Conservation (phyloP, 2,113 vertebrate species). For the Rana temporaria region DNA sequence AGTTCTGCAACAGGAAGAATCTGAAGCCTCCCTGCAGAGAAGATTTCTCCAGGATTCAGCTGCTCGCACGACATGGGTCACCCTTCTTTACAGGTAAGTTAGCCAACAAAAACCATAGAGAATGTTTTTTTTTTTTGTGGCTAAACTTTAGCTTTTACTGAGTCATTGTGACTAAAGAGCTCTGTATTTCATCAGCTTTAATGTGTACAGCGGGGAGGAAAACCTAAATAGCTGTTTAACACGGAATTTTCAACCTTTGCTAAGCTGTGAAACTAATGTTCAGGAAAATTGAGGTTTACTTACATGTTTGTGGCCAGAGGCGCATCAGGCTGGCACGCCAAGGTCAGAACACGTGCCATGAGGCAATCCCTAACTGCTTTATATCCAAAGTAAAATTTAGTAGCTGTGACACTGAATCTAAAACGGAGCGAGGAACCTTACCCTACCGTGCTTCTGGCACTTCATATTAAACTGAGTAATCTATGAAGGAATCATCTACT, state of each 20-base stretch:
- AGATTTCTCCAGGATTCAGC: too few relatives aligned
- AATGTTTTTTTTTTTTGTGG: too few relatives aligned
- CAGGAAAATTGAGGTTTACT: constrained; percentile 4
- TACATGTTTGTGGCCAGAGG: constrained; percentile 6
- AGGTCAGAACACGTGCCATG: background rate
- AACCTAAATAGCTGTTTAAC: background rate
- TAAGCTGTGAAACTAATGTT: background rate
- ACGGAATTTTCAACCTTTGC: background rate
- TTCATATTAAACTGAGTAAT: background rate
- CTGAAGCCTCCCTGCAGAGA: too few relatives aligned
- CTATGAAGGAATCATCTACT: background rate
- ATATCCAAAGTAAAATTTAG: constrained; percentile 4
- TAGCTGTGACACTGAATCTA: background rate
- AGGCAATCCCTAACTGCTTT: background rate
- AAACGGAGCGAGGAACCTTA: background rate
- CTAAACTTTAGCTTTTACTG: too few relatives aligned
- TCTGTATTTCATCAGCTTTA: background rate
- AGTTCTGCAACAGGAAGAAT: too few relatives aligned
- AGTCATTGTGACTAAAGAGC: background rate
- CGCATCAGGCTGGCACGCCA: background rate
- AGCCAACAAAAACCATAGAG: too few relatives aligned
- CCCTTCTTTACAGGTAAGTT: too few relatives aligned
- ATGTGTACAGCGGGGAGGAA: background rate
- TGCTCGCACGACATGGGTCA: too few relatives aligned
- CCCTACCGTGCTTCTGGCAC: background rate